Percentiles rank a stretch among this genome's conserved stretches.
Evolutionary conservation across 2,797 vertebrate species (phyloP).

Genomic region (Pangasius larnaudii): DNA sequence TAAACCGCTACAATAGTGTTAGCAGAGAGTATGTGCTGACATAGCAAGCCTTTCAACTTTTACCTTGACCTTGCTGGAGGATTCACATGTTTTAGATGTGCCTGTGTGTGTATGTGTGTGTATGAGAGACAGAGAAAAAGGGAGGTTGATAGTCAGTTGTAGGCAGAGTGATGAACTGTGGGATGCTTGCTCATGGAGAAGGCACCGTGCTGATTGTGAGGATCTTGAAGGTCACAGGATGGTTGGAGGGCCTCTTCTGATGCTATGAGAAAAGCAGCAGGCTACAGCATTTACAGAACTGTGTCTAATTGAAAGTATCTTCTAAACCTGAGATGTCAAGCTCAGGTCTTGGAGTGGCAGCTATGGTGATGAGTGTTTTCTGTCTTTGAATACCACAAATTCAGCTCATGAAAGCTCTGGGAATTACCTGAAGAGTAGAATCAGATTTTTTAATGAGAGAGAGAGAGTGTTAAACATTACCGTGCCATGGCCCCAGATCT

Average conservation of each 20-base stretch:
- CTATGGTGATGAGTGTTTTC: background rate
- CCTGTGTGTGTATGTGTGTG: conserved; percentile 3
- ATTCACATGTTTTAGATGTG: conserved; percentile 39
- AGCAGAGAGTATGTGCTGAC: conserved; percentile 52
- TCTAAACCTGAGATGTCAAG: background rate
- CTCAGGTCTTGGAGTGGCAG: background rate
- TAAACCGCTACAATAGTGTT: conserved; percentile 53
- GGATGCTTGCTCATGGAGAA: conserved; percentile 39
- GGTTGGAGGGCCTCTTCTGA: conserved; percentile 1
- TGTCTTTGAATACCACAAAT: background rate
- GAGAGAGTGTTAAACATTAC: background rate
- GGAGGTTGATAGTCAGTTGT: conserved; percentile 26
- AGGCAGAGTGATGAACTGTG: conserved; percentile 39
- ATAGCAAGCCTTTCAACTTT: conserved; percentile 31
- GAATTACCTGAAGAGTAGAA: conserved; percentile 8
- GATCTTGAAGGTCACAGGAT: conserved; percentile 49
- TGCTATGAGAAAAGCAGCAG: conserved; percentile 5
- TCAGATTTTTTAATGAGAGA: background rate
- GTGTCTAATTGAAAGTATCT: background rate
- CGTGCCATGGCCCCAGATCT: background rate
- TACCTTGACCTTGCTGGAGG: conserved; percentile 51
- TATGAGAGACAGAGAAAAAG: background rate
- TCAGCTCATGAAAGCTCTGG: background rate
- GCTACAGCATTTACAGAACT: background rate
- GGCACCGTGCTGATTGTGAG: conserved; percentile 41